Conservation (phyloP, 2,113 vertebrate species). For the Zootoca vivipara region DNA sequence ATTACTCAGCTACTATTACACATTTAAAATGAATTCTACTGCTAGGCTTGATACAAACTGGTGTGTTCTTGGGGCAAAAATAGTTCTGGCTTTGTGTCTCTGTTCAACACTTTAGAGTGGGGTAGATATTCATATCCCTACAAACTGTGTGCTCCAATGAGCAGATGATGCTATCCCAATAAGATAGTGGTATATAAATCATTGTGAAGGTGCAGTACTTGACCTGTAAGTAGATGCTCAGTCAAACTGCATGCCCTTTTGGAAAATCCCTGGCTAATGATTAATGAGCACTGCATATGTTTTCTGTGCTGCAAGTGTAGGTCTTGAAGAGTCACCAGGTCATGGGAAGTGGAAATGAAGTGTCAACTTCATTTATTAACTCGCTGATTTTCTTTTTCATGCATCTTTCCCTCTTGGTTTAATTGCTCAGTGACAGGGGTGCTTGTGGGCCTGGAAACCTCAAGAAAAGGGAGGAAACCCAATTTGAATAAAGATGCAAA, state of each 20-base stretch:
- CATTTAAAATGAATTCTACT: not conserved
- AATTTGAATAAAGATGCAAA: not conserved
- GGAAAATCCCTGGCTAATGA: not conserved
- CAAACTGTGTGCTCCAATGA: not conserved
- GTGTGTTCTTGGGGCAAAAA: not conserved
- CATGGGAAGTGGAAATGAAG: conserved; percentile 17
- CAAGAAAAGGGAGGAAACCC: not conserved
- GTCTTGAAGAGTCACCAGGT: not conserved
- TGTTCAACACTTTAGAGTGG: not conserved
- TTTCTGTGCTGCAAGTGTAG: conserved; percentile 17
- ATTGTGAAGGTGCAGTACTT: not conserved
- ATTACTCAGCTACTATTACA: conserved; percentile 35
- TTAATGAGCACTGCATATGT: not conserved
- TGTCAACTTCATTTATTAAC: conserved; percentile 12
- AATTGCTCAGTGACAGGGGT: not conserved
- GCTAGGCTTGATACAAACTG: not conserved
- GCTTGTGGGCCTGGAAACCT: not conserved
- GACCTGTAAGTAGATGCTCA: not conserved
- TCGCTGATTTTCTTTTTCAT: not conserved
- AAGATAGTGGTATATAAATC: not conserved
- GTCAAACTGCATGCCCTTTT: not conserved
- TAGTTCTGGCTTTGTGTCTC: not conserved
- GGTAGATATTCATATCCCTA: not conserved
- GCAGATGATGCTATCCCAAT: not conserved
- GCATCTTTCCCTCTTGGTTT: conserved; percentile 1